Conservation (phyloP, 2,113 vertebrate genomes). For the Mustela lutreola region DNA sequence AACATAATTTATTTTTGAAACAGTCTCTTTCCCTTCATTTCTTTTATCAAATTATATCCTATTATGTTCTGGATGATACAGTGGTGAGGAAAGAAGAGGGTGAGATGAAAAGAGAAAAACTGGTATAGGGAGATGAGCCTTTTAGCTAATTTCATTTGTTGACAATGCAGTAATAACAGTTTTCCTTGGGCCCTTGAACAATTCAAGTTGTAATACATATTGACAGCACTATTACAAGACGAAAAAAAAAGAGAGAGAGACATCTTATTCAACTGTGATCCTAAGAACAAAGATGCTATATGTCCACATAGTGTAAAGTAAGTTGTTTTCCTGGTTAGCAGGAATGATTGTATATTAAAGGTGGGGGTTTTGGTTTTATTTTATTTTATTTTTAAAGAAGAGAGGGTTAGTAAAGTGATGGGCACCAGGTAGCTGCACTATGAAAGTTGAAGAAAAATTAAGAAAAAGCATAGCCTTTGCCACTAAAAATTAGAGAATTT, state of each 20-base stretch:
- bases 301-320: slow-evolving; percentile 52
- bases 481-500: slow-evolving; percentile 5
- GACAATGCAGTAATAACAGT: slow-evolving; percentile 47
- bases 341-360: slow-evolving; percentile 42
- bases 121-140: background rate
- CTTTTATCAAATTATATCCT: slow-evolving; percentile 65
- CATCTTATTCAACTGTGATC: slow-evolving; percentile 51
- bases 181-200: slow-evolving; percentile 34
- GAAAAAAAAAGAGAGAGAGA: slow-evolving; percentile 41
- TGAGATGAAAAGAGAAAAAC: slow-evolving; percentile 38
- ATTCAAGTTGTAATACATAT: slow-evolving; percentile 61
- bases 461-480: slow-evolving; percentile 62
- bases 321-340: slow-evolving; percentile 60
- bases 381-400: slow-evolving; percentile 38
- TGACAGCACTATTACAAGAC: slow-evolving; percentile 62
- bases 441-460: slow-evolving; percentile 42
- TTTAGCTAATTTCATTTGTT: slow-evolving; percentile 78
- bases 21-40: slow-evolving; percentile 63
- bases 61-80: slow-evolving; percentile 22
- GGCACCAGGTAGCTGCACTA: background rate
- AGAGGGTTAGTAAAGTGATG: background rate
- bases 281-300: slow-evolving; percentile 31
- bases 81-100: background rate
- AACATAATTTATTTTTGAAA: background rate
- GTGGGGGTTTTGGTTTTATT: background rate